These are phyloP conservation scores for Fopius arisanus DNA, from an alignment of 1,140 invertebrate species.

Conservation along the genomic window DNA sequence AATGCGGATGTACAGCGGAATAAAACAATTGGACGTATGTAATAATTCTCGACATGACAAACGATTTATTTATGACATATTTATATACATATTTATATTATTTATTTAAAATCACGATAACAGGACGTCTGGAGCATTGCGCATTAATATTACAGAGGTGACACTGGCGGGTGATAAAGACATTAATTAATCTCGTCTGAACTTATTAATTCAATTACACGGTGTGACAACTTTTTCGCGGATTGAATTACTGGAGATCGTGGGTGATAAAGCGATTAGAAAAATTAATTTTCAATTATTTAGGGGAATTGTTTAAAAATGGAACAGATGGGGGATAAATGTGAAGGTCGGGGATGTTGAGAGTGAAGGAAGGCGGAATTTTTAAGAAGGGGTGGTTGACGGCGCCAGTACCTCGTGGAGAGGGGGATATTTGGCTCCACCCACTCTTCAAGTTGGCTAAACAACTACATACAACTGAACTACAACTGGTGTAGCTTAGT, in stretches of 20 bases:
- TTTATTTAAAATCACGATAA: not conserved
- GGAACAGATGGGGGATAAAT: not conserved
- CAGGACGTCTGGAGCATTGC: not conserved
- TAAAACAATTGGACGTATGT: not conserved
- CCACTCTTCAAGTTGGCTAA: constrained; percentile 34
- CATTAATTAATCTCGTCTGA: constrained; percentile 8
- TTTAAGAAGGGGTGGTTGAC: constrained; percentile 49
- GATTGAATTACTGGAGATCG: not conserved
- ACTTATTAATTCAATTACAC: constrained; percentile 8
- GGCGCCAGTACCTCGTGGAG: constrained; percentile 38
- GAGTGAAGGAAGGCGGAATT: constrained; percentile 3
- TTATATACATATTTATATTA: no score
- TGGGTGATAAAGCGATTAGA: not conserved
- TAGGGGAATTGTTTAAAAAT: no score
- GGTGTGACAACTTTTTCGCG: not conserved
- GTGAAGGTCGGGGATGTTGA: constrained; percentile 12
- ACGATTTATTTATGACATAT: no score
- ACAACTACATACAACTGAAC: no score
- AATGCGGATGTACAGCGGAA: no score
- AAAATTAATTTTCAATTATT: not conserved
- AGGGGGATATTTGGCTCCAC: constrained; percentile 40
- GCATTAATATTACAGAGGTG: not conserved
- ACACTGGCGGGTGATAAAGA: constrained; percentile 4
- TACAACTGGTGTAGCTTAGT: not conserved
- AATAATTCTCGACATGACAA: not conserved